phyloP scores from a whole-genome alignment of 2,113 vertebrate genomes.

The Lasiurus borealis region DNA sequence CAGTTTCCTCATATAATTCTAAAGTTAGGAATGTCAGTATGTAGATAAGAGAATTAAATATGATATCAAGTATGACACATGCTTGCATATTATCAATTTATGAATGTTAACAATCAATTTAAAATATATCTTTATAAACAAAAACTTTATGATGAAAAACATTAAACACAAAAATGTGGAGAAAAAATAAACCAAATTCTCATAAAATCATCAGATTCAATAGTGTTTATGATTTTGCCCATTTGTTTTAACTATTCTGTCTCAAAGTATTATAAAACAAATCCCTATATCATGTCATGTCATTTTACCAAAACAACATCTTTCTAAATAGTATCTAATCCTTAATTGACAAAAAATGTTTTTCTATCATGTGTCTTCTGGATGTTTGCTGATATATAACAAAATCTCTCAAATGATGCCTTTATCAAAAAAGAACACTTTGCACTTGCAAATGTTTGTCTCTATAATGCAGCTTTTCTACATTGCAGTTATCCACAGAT shows the following conservation, averaged over 20 bases:
- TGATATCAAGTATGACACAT: constrained; percentile 16
- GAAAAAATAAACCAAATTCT: constrained; percentile 14
- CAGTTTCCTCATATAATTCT: constrained; percentile 9
- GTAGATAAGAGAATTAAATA: constrained; percentile 8
- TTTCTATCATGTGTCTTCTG: neutral
- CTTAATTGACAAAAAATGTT: neutral
- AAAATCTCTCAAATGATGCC: neutral
- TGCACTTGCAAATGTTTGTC: neutral
- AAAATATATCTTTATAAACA: neutral
- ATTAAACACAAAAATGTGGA: neutral
- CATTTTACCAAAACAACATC: neutral
- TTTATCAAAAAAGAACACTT: constrained; percentile 21
- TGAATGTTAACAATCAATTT: neutral
- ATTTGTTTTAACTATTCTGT: neutral
- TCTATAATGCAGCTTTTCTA: neutral
- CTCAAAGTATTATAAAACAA: neutral
- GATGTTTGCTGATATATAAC: neutral
- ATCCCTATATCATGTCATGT: neutral
- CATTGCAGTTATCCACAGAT: neutral
- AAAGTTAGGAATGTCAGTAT: neutral
- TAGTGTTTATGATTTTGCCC: neutral
- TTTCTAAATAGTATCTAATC: neutral
- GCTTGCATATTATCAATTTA: neutral
- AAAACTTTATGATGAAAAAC: neutral
- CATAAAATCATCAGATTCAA: neutral